These are phyloP conservation scores for Ameiurus melas DNA, from an alignment of 2,113 vertebrate species.

Conservation along the genomic window DNA sequence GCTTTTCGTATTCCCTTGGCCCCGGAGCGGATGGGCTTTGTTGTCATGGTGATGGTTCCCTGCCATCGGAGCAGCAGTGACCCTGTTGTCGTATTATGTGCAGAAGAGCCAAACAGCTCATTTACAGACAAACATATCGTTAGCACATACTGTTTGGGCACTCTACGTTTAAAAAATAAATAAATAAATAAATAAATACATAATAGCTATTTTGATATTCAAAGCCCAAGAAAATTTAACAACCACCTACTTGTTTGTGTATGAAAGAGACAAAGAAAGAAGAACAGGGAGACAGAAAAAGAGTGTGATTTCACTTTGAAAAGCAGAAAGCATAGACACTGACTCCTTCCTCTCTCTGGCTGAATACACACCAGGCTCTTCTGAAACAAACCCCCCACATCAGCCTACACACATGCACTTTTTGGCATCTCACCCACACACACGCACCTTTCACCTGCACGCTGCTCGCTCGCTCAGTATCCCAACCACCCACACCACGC, in stretches of 20 bases:
- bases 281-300: conserved; percentile 3
- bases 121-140: conserved; percentile 42
- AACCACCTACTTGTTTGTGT: conserved; percentile 15
- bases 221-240: conserved; percentile 4
- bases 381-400: conserved; percentile 67
- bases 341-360: conserved; percentile 11
- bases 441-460: conserved; percentile 41
- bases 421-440: conserved; percentile 65
- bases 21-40: conserved; percentile 51
- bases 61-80: conserved; percentile 48
- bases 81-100: conserved; percentile 46
- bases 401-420: conserved; percentile 62
- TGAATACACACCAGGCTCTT: conserved; percentile 41
- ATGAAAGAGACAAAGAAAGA: not conserved
- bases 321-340: conserved; percentile 8
- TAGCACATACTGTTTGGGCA: conserved; percentile 24
- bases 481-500: conserved; percentile 38
- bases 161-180: not conserved
- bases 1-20: conserved; percentile 44
- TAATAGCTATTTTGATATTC: not conserved
- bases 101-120: conserved; percentile 40
- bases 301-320: conserved; percentile 1
- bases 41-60: conserved; percentile 69
- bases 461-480: not conserved
- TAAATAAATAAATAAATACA: not conserved